These are phyloP conservation scores for Platycnemis pennipes DNA, from an alignment of 2,888 invertebrate species.

Conservation along the genomic window DNA sequence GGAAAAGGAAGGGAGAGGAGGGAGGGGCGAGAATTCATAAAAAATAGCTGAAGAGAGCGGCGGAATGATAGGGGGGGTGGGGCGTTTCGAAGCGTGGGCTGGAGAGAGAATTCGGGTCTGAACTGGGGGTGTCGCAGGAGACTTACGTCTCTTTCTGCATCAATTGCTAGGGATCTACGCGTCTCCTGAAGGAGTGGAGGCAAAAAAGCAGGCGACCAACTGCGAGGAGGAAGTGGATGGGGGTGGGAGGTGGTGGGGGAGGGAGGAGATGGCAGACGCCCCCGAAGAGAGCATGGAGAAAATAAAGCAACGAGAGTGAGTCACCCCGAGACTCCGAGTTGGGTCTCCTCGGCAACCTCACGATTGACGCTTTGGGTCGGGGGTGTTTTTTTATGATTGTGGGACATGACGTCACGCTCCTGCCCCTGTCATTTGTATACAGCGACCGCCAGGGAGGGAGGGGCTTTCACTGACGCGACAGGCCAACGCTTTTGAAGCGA, in stretches of 20 bases:
- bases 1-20: neutral
- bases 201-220: neutral
- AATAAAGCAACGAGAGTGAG: neutral
- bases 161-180: neutral
- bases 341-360: slow-evolving; percentile 6
- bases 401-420: neutral
- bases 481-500: neutral
- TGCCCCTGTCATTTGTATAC: neutral
- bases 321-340: neutral
- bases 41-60: neutral
- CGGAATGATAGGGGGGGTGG: neutral
- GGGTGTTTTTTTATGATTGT: neutral
- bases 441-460: neutral
- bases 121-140: neutral
- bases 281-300: neutral
- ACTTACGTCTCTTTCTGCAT: too few relatives aligned
- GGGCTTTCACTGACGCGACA: neutral
- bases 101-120: neutral
- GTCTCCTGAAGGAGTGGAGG: neutral
- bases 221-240: neutral
- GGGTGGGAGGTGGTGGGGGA: neutral
- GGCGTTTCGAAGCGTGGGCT: neutral
- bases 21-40: neutral
- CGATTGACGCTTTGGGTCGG: neutral
- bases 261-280: neutral